These are phyloP conservation scores for Atopsyche davidsoni DNA, from an alignment of 1,140 invertebrate genomes.

Conservation along the genomic window DNA sequence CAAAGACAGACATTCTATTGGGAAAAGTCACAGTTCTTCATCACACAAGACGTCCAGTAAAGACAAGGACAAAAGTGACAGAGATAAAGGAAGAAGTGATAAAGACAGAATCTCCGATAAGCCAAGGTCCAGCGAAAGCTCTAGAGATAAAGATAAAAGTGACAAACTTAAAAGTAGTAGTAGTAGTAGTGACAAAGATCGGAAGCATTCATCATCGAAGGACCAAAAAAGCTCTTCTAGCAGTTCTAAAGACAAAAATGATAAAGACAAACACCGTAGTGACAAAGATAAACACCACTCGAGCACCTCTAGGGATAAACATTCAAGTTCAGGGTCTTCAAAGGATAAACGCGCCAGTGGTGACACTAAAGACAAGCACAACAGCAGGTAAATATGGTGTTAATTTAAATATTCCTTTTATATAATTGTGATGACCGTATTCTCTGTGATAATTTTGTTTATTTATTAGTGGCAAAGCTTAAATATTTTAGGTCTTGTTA, in stretches of 20 bases:
- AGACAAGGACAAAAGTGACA: conserved; percentile 49
- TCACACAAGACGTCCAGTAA: conserved; percentile 61
- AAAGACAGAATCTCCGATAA: conserved; percentile 43
- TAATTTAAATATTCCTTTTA: too few species aligned
- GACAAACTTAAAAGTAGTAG: conserved; percentile 41
- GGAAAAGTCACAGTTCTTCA: conserved; percentile 51
- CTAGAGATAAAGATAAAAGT: conserved; percentile 51
- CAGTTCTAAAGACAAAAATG: conserved; percentile 40
- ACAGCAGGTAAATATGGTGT: too few species aligned
- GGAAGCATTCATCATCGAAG: conserved; percentile 30
- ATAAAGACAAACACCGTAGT: conserved; percentile 40
- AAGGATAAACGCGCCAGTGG: conserved; percentile 26
- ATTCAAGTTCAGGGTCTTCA: conserved; percentile 8
- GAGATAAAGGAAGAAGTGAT: conserved; percentile 47
- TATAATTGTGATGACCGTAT: too few species aligned
- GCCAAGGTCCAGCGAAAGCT: conserved; percentile 36
- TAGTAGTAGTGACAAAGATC: conserved; percentile 31
- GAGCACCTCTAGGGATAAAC: conserved; percentile 21
- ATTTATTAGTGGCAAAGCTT: too few species aligned
- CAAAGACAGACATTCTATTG: conserved; percentile 49
- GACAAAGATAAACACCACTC: conserved; percentile 50
- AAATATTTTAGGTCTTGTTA: too few species aligned
- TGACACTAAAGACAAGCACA: neutral
- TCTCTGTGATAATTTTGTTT: too few species aligned
- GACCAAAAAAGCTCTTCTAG: conserved; percentile 29